These are phyloP conservation scores for Dicrurus megarhynchus DNA, from an alignment of 2,113 vertebrate genomes.

Conservation along the genomic window DNA sequence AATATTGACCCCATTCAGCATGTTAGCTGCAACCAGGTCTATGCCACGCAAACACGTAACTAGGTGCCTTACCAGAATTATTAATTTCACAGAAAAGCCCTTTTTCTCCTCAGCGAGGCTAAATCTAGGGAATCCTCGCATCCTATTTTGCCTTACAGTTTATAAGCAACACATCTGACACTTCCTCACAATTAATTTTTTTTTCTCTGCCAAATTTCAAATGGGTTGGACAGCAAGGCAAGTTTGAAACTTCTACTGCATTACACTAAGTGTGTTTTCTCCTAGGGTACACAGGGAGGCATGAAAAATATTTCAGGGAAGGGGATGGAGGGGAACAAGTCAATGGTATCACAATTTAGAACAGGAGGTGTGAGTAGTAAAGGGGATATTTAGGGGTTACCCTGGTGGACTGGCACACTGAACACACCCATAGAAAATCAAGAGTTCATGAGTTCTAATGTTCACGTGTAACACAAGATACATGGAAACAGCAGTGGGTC, in stretches of 20 bases:
- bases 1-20: neutral
- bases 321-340: neutral
- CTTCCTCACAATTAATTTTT: neutral
- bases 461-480: neutral
- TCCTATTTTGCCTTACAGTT: neutral
- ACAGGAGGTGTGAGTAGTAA: neutral
- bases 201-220: neutral
- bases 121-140: neutral
- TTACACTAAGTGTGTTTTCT: neutral
- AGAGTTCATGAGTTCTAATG: neutral
- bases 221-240: neutral
- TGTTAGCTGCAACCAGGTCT: neutral
- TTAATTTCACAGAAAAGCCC: neutral
- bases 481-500: neutral
- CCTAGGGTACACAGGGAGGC: neutral
- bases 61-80: neutral
- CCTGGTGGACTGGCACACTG: neutral
- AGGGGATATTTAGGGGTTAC: neutral
- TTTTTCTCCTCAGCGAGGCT: neutral
- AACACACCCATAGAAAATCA: neutral
- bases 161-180: neutral
- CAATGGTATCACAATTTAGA: neutral
- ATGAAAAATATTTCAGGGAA: neutral
- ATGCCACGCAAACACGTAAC: accelerated
- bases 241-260: neutral